Base-by-base conservation (phyloP, 2,113 vertebrate species). In the Corythoichthys intestinalis region DNA sequence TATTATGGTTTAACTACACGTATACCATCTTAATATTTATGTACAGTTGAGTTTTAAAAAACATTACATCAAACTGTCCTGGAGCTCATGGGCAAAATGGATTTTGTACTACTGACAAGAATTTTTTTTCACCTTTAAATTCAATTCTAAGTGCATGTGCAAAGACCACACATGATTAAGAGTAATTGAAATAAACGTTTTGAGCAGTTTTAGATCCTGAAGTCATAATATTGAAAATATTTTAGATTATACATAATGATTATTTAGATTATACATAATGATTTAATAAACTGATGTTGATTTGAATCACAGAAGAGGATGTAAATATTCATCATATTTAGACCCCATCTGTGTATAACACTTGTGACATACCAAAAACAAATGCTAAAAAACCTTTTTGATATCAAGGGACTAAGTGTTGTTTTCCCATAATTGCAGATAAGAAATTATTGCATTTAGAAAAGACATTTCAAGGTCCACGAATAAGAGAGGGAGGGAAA, bases 81-180 rank as follows among this genome's bases (percentile, higher is more conserved):
- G 15, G 3, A n/a, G 38, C 8, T 44, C 59, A 61, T 41, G 39
- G 11, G 59, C 39, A 20, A 61, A 61, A 44, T 17, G 39, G 8
- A 11, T 17, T 60, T 41, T 60, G 37, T 9, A 60, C 37, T n/a
- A 4, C 37, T 17, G 2, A 38, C 8, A 61, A 12, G 8, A 37
- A 11, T 60, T 60, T 39, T 38, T 46, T 6, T 6, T 41, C 39
- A 41, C 41, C n/a, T 47, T 12, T 63, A 39, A 10, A 28, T 28
- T 20, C 2, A 44, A 46, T 46, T 66, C 64, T 53, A 6, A 59
- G 20, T 10, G 61, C 34, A 66, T 77, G 38, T 62, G 61, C 59
- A 15, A 46, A 28, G 28, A 57, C 28, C 28, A 28, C 28, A 57
- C 34, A 37, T 2, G 10, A 34, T 53, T 50, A 14, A 49, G 15